Percentiles rank a stretch among this genome's conserved stretches.
Conservation (phyloP, 2,113 vertebrate species). For the Chlamydotis undulata region DNA sequence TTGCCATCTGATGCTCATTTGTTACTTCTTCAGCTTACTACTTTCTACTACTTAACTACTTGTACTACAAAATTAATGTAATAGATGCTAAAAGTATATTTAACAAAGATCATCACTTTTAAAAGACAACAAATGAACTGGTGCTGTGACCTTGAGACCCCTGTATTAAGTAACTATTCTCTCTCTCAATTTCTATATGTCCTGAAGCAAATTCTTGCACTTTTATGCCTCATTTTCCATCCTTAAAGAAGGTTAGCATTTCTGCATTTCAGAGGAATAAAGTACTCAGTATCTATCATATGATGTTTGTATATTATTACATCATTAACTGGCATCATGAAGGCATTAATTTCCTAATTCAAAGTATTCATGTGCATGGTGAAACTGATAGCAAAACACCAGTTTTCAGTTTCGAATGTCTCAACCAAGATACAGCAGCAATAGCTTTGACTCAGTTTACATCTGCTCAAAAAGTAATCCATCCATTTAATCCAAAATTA, state of each 20-base stretch:
- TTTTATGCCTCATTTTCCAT: background rate
- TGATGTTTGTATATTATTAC: background rate
- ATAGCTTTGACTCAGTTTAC: background rate
- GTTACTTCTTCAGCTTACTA: background rate
- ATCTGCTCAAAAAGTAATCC: background rate
- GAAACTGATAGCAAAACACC: background rate
- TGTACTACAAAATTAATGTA: background rate
- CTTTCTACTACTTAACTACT: background rate
- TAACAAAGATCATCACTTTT: background rate
- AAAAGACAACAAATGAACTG: background rate
- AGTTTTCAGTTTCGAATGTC: background rate
- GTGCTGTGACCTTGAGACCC: background rate
- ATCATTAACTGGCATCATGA: background rate
- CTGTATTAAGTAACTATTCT: background rate
- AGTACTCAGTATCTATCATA: background rate
- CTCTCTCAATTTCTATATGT: background rate
- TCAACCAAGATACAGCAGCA: background rate
- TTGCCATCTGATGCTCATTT: background rate
- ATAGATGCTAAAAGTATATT: background rate
- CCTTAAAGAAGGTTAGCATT: background rate
- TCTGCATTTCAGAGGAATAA: background rate
- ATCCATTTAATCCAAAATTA: background rate
- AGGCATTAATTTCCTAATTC: background rate
- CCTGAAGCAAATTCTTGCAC: background rate
- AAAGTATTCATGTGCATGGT: background rate